Evolutionary conservation across 2,888 invertebrate species (phyloP).

Genomic region (Campoplex nolae): DNA sequence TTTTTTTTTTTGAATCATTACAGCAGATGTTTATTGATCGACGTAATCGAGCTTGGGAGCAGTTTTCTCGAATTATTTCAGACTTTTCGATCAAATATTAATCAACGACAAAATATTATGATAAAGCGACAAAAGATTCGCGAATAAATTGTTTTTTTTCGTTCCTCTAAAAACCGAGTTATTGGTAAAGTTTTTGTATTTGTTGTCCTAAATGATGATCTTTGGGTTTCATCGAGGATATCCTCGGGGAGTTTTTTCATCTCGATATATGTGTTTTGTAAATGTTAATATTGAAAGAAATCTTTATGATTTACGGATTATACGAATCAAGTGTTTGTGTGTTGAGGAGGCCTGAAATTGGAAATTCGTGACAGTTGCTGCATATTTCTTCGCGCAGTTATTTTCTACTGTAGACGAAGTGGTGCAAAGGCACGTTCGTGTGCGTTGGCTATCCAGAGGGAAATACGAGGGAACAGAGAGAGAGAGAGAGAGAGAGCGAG

Average conservation of each 20-base stretch:
- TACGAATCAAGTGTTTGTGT: neutral
- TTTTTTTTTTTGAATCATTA: neutral
- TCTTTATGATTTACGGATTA: neutral
- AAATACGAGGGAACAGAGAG: constrained; percentile 22
- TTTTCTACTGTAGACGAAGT: neutral
- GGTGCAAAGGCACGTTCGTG: neutral
- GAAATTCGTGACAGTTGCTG: neutral
- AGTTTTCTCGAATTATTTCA: neutral
- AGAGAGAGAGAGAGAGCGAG: neutral
- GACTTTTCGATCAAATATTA: neutral
- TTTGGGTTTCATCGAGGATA: neutral
- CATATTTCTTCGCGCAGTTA: neutral
- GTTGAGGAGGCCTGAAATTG: neutral
- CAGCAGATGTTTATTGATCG: neutral
- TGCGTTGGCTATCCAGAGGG: neutral
- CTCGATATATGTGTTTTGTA: neutral
- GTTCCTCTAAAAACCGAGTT: neutral
- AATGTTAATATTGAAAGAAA: neutral
- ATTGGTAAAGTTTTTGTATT: neutral
- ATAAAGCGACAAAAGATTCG: neutral
- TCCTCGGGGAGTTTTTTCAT: neutral
- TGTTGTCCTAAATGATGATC: neutral
- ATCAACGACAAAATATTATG: neutral
- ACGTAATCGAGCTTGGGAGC: neutral
- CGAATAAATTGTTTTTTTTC: neutral